Evolutionary conservation across 2,888 invertebrate species (phyloP), one percentile per base, ranked within the genome.

Genomic region (Rhaphigaster nebulosa): DNA sequence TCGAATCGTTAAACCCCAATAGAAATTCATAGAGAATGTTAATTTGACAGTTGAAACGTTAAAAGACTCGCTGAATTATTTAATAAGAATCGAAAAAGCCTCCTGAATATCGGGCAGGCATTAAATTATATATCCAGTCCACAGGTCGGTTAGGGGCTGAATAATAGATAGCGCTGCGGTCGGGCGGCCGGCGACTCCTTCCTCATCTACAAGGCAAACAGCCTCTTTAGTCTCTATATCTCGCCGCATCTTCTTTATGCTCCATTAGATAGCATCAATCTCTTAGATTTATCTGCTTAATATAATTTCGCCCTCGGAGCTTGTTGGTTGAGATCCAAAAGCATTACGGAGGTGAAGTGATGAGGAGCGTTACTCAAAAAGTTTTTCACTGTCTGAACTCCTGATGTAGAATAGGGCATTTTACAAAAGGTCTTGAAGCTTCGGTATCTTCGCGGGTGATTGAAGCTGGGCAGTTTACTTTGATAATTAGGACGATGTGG

Each of bases 181-280:
- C 10, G 29, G 60, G n/a, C n/a, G 60, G 80, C 26, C n/a, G 29
- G 60, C 12, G 60, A 29, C 60, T 29, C 29, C 60, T n/a, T 80
- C 41, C 80, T 80, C 34, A 80, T 80, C 41, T 80, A 80, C 80
- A 38, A 41, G 41, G 38, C 80, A 80, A 80, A 80, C 80, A 38
- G 23, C 23, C 41, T 26, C 80, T 80, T 80, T 80, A 29, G 38
- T 41, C 80, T 41, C 80, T 41, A 41, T 41, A 38, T 41, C 80
- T 34, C 80, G 26, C 80, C 80, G 34, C 80, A 38, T 34, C 80
- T 80, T 80, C 80, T 80, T 80, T 80, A 38, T 80, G 1, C 80
- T 38, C 80, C 20, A 65, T 65, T 65, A 65, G 60, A 65, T 65
- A 65, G 60, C 60, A 29, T 65, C 60, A 8, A 65, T 65, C 60